Evolutionary conservation across 2,113 vertebrate genomes (phyloP).

Genomic region (Sitta europaea): DNA sequence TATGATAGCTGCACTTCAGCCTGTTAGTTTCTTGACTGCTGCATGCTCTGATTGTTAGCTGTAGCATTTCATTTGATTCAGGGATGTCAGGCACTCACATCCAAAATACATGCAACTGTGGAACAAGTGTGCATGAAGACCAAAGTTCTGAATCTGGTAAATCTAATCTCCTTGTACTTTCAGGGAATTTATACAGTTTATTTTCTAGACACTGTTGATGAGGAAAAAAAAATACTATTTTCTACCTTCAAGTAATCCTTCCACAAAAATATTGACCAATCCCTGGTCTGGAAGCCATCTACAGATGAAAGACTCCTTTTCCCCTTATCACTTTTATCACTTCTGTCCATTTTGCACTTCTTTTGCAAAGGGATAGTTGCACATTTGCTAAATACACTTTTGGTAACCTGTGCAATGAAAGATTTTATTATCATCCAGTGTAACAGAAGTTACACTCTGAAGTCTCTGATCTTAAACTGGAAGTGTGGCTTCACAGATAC

Average conservation of each 20-base stretch:
- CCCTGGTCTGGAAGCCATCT: background rate
- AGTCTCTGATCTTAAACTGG: background rate
- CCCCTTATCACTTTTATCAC: background rate
- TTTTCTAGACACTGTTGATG: background rate
- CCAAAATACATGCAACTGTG: background rate
- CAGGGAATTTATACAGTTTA: background rate
- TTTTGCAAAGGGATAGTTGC: background rate
- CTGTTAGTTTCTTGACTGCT: background rate
- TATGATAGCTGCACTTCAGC: background rate
- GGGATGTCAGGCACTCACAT: background rate
- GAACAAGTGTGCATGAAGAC: accelerated
- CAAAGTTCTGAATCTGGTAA: background rate
- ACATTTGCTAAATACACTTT: background rate
- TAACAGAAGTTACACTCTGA: background rate
- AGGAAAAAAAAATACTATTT: background rate
- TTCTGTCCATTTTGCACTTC: background rate
- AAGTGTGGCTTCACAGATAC: background rate
- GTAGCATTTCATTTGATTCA: background rate
- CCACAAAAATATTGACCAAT: background rate
- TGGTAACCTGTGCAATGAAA: background rate
- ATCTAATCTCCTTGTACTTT: background rate
- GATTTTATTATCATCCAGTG: background rate
- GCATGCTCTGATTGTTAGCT: background rate
- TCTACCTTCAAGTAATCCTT: background rate
- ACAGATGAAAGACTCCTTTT: background rate